Conservation (phyloP, 1,140 invertebrate genomes). For the Cotesia chilonis region DNA sequence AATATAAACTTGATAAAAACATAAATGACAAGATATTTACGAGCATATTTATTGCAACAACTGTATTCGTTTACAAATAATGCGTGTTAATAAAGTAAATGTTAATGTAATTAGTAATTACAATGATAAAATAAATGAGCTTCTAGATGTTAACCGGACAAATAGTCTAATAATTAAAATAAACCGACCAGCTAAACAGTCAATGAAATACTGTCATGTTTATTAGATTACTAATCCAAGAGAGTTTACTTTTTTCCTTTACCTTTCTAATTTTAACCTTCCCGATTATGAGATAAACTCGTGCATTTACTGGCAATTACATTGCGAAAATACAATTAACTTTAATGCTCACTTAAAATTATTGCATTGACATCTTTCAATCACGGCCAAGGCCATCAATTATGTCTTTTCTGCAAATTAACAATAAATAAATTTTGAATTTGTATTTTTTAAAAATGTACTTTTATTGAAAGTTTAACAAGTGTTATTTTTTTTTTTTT, state of each 20-base stretch:
- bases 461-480: too few species aligned
- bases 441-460: not conserved
- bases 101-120: too few species aligned
- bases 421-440: slow-evolving; percentile 6
- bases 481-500: too few species aligned
- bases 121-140: too few species aligned
- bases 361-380: slow-evolving; percentile 2
- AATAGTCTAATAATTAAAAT: too few species aligned
- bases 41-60: not conserved
- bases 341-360: not conserved
- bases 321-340: not conserved
- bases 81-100: too few species aligned
- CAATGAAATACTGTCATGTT: slow-evolving; percentile 34
- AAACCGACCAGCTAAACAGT: slow-evolving; percentile 29
- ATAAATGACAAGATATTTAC: slow-evolving; percentile 26
- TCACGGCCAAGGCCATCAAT: slow-evolving; percentile 8
- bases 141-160: too few species aligned
- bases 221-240: not conserved
- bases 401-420: not conserved
- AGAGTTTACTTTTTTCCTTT: slow-evolving; percentile 7
- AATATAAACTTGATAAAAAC: slow-evolving; percentile 25
- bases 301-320: not conserved
- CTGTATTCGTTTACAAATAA: too few species aligned
- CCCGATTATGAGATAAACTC: not conserved
- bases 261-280: slow-evolving; percentile 19